Conservation (phyloP, 2,888 invertebrate genomes). For the Parnassius mnemosyne region DNA sequence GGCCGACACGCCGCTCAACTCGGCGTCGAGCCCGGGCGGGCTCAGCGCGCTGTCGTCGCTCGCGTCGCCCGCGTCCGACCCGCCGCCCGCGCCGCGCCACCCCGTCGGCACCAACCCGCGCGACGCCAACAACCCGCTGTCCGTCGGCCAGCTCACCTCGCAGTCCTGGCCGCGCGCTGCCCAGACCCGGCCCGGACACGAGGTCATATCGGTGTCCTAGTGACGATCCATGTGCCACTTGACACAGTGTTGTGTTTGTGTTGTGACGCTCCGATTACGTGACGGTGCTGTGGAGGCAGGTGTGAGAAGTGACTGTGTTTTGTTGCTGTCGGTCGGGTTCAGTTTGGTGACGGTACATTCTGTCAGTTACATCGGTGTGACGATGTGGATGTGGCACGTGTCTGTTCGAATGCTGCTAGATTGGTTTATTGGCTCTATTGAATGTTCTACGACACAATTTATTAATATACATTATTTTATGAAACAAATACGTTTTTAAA, state of each 20-base stretch:
- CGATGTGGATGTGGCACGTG: not conserved
- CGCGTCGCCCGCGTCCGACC: conserved; percentile 89
- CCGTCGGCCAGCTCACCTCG: conserved; percentile 93
- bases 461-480: too few species aligned
- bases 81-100: conserved; percentile 82
- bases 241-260: conserved; percentile 24
- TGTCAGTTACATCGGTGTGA: not conserved
- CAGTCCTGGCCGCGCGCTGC: conserved; percentile 77
- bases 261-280: not conserved
- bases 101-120: conserved; percentile 95
- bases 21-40: conserved; percentile 74
- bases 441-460: not conserved
- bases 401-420: not conserved
- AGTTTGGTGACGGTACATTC: conserved; percentile 14
- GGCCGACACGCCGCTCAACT: conserved; percentile 75
- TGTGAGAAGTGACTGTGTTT: conserved; percentile 4
- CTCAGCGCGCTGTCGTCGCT: conserved; percentile 78
- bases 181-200: conserved; percentile 60
- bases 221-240: conserved; percentile 42
- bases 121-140: conserved; percentile 95
- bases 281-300: not conserved
- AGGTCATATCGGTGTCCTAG: conserved; percentile 78
- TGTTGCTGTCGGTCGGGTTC: not conserved
- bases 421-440: not conserved
- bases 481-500: too few species aligned